Base-by-base conservation (phyloP, 2,797 vertebrate species). In the Myiotriccus ornatus region DNA sequence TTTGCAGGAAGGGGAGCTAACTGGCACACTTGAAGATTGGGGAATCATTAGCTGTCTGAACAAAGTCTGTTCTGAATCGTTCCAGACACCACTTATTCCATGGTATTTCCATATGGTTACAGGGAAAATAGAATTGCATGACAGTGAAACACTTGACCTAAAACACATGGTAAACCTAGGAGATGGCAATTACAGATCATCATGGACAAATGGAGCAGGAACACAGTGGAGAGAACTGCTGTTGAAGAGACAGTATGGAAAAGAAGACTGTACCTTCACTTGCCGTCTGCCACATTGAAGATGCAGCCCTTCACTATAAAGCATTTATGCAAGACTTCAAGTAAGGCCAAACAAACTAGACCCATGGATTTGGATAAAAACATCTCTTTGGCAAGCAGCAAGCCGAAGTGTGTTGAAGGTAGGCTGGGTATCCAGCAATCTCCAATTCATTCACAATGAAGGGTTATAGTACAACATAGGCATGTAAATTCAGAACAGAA, bases 41-140 rank as follows among this genome's bases (percentile, higher is more conserved):
- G 95, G 92, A 97, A 90, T 96, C 96, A 96, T 96, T 97, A 97
- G 60, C 71, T 94, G 87, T 91, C 93, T 96, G 96, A 97, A 78
- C 39, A 89, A 46, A 90, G 82, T 77, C 94, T 95, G 52, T 85
- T 89, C 52, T 73, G 91, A 96, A 91, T 64, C 27, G 1, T 95
- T 90, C 90, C 96, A 97, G 97, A 91, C 95, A 93, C 76, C 63
- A 88, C 55, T 96, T 96, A 96, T 76, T 94, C 92, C 94, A 50
- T 9, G 50, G 74, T 91, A 90, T 97, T 97, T 97, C 93, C 93
- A 94, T 93, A 96, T 83, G 91, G 77, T 95, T 97, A 91, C 79
- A 81, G 50, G 84, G 92, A 97, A 96, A 95, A 32, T 46, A 92
- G 94, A 90, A 93, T 49, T 85, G 77, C 64, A 89, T 78, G 77